Evolutionary conservation across 2,113 vertebrate genomes (phyloP).

Genomic region (Oncorhynchus keta): DNA sequence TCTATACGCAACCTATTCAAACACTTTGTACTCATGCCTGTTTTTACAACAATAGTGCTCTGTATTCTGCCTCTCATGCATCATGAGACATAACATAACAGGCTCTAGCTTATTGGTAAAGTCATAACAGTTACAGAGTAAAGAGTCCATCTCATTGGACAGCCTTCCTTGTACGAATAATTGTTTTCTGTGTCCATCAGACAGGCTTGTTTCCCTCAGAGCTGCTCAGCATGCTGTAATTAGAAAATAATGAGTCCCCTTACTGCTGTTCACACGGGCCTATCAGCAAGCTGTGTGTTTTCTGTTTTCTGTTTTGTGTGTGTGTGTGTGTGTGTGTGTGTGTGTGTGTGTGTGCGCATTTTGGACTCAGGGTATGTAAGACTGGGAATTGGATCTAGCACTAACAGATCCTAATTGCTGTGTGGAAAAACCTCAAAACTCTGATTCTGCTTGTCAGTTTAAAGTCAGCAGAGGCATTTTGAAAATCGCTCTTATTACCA

Average conservation of each 20-base stretch:
- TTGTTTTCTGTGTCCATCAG: background rate
- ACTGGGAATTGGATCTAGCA: background rate
- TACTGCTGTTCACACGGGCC: background rate
- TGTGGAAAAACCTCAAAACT: background rate
- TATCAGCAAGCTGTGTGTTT: background rate
- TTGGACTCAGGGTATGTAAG: too few relatives aligned
- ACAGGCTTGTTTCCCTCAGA: background rate
- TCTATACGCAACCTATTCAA: too few relatives aligned
- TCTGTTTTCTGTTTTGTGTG: too few relatives aligned
- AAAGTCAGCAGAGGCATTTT: conserved; percentile 44
- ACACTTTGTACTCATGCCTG: background rate
- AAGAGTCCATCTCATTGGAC: background rate
- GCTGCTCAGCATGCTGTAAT: background rate
- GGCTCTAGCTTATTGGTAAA: too few relatives aligned
- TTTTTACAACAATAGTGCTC: conserved; percentile 25
- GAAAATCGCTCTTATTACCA: conserved; percentile 42
- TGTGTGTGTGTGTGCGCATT: too few relatives aligned
- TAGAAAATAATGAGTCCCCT: background rate
- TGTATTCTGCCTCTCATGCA: conserved; percentile 12
- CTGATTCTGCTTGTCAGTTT: conserved; percentile 33
- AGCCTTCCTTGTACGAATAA: background rate
- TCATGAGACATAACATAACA: background rate
- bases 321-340: too few relatives aligned
- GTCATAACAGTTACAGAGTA: too few relatives aligned
- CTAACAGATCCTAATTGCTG: background rate